Evolutionary conservation across 2,113 vertebrate species (phyloP).

Genomic region (Lepisosteus oculatus): DNA sequence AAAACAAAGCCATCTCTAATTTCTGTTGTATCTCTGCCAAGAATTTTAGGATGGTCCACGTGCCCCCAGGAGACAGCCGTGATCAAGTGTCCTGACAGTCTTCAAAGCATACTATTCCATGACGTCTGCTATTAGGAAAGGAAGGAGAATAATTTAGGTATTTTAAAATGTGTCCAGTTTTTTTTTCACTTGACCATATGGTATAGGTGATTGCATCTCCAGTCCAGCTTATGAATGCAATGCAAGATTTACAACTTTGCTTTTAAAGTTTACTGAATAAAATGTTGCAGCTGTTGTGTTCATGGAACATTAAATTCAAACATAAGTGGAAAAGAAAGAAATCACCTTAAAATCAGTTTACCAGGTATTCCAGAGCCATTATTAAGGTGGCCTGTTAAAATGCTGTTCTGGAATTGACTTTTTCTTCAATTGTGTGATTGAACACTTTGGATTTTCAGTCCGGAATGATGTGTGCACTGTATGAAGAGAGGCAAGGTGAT

Average conservation of each 20-base stretch:
- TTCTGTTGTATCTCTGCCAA: no score
- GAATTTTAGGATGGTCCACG: no score
- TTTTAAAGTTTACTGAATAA: constrained; percentile 16
- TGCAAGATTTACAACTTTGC: constrained; percentile 10
- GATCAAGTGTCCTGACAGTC: no score
- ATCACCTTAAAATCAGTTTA: constrained; percentile 10
- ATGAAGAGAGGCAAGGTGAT: no score
- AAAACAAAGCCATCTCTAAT: no score
- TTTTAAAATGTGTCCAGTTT: no score
- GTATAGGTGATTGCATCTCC: no score
- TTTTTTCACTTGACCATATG: no score
- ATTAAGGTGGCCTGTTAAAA: constrained; percentile 9
- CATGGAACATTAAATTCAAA: not conserved
- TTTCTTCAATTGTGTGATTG: constrained; percentile 12
- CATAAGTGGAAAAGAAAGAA: not conserved
- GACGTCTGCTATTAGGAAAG: no score
- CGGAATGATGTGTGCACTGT: not conserved
- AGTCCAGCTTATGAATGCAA: not conserved
- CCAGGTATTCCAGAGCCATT: constrained; percentile 1
- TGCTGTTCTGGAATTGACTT: not conserved
- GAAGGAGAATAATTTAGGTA: no score
- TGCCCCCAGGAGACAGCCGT: no score
- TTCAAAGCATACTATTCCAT: no score
- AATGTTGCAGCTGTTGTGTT: not conserved
- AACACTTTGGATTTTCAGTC: constrained; percentile 11